Evolutionary conservation across 2,797 vertebrate genomes (phyloP).

Genomic region (Chaetophractus vellerosus): DNA sequence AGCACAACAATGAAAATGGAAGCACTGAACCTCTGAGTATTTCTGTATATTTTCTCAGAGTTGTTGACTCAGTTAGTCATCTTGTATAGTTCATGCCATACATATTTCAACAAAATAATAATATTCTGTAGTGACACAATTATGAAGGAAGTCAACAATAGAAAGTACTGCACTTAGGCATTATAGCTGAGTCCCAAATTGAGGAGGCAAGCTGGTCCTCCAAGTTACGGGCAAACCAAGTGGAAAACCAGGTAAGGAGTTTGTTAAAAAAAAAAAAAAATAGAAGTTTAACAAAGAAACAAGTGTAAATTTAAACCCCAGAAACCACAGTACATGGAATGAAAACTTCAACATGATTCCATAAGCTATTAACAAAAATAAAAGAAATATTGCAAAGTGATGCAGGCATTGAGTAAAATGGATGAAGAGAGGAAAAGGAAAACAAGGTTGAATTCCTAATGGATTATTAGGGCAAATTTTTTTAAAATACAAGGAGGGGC

Average conservation of each 20-base stretch:
- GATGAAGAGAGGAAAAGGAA: neutral
- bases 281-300: neutral
- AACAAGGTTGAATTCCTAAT: neutral
- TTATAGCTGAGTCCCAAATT: neutral
- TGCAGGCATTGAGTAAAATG: slow-evolving; percentile 22
- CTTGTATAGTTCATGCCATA: slow-evolving; percentile 40
- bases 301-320: slow-evolving; percentile 12
- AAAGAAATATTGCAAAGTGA: slow-evolving; percentile 2
- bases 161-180: neutral
- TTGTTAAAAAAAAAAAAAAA: neutral
- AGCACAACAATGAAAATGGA: slow-evolving; percentile 57
- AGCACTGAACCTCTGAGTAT: slow-evolving; percentile 46
- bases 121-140: slow-evolving; percentile 17
- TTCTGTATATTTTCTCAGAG: slow-evolving; percentile 8
- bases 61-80: slow-evolving; percentile 66
- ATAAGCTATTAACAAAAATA: slow-evolving; percentile 48
- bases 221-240: neutral
- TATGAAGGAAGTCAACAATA: slow-evolving; percentile 40
- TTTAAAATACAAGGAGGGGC: neutral
- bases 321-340: neutral
- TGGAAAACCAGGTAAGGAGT: neutral
- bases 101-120: slow-evolving; percentile 18
- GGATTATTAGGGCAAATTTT: neutral
- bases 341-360: neutral
- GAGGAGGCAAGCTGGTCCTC: neutral